Percentiles rank a stretch among this genome's conserved stretches.
Conservation (phyloP, 2,797 vertebrate genomes). For the Choloepus didactylus region DNA sequence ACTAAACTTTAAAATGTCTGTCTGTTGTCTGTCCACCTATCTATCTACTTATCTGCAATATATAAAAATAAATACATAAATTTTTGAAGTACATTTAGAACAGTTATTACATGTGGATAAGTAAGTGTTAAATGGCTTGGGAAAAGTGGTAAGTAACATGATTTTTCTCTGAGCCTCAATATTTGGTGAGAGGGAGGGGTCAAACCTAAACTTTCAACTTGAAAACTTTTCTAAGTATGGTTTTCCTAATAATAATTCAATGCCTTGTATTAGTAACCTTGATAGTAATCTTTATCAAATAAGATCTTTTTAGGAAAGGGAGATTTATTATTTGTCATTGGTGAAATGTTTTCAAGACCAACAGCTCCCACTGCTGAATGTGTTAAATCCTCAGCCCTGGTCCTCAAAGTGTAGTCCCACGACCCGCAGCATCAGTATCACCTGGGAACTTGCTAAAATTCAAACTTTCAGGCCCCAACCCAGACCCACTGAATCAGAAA, state of each 20-base stretch:
- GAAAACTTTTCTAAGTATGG: conserved; percentile 33
- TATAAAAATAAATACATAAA: neutral
- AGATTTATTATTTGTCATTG: neutral
- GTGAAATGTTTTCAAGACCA: neutral
- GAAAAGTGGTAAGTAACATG: neutral
- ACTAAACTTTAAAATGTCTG: neutral
- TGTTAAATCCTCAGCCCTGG: neutral
- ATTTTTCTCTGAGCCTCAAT: conserved; percentile 46
- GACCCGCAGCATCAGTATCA: neutral
- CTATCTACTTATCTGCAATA: neutral
- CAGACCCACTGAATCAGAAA: conserved; percentile 20
- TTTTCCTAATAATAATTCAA: conserved; percentile 1
- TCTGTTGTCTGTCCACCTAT: neutral
- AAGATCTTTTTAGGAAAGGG: neutral
- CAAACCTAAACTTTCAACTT: conserved; percentile 36
- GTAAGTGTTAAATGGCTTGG: neutral
- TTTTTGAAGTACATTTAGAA: conserved; percentile 32
- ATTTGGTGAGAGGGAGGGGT: conserved; percentile 28
- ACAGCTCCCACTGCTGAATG: neutral
- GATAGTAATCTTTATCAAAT: conserved; percentile 16
- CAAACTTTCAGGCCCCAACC: neutral
- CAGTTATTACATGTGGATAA: neutral
- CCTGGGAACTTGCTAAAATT: neutral
- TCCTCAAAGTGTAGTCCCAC: neutral
- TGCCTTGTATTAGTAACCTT: neutral